A percentile compares a stretch with the other conserved stretches of the same genome.
These are phyloP conservation scores for Megaceryle maxima DNA, from an alignment of 2,113 vertebrate species.

Conservation along the genomic window DNA sequence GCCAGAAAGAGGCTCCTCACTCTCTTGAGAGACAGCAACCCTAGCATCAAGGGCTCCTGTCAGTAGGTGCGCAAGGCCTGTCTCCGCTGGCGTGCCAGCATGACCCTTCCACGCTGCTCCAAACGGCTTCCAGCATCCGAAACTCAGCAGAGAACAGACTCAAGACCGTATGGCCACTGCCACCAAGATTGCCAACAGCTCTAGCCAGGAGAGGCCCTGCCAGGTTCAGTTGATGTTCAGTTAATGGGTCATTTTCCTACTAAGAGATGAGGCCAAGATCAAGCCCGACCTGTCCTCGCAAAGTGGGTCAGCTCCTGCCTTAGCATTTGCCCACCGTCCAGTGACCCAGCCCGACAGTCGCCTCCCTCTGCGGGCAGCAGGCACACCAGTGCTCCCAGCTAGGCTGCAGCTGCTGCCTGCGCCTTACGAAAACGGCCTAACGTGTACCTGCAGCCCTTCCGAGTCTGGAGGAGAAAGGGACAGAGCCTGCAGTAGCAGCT, in stretches of 20 bases:
- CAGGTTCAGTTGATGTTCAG: background rate
- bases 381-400: too few species aligned
- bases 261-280: background rate
- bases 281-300: fast-evolving
- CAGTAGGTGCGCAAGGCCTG: background rate
- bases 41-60: background rate
- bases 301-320: background rate
- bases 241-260: background rate
- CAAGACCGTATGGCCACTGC: fast-evolving
- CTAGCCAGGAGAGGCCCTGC: background rate
- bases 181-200: background rate
- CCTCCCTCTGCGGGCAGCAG: background rate
- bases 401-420: background rate
- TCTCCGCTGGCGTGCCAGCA: background rate
- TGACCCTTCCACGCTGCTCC: background rate
- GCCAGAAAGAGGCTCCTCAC: fast-evolving
- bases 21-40: background rate
- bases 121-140: background rate
- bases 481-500: background rate
- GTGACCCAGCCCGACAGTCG: background rate
- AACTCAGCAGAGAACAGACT: background rate
- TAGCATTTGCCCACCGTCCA: background rate
- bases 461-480: fast-evolving
- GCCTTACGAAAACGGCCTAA: background rate
- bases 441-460: background rate